A percentile compares a stretch with the other conserved stretches of the same genome.
Evolutionary conservation across 2,113 vertebrate species (phyloP).

Genomic region (Ceuthmochares aereus): DNA sequence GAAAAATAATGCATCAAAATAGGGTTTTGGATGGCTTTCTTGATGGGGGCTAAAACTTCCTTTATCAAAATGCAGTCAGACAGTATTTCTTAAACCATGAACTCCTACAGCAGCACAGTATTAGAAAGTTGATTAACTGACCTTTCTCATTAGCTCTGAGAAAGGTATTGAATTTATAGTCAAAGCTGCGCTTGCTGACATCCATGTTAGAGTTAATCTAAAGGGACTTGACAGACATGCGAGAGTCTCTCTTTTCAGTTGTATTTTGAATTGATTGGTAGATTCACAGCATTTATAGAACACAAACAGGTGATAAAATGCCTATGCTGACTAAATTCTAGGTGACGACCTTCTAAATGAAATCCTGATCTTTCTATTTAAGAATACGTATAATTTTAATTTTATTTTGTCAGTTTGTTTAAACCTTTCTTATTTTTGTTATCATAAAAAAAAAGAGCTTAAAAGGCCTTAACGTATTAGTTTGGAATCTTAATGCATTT

Average conservation of each 20-base stretch:
- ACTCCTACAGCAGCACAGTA: not conserved
- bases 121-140: not conserved
- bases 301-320: not conserved
- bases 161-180: not conserved
- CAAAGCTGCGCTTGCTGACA: not conserved
- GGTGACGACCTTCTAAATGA: not conserved
- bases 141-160: not conserved
- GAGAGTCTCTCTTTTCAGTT: not conserved
- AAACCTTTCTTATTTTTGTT: not conserved
- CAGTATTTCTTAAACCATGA: not conserved
- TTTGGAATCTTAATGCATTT: not conserved
- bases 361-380: not conserved
- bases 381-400: not conserved
- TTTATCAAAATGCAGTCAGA: not conserved
- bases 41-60: not conserved
- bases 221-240: not conserved
- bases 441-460: not conserved
- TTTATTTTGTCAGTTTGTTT: not conserved
- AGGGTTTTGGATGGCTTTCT: not conserved
- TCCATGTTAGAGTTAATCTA: not conserved
- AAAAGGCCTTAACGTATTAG: not conserved
- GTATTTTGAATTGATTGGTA: not conserved
- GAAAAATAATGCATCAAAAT: not conserved
- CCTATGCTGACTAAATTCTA: not conserved
- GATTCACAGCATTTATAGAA: not conserved